Conservation (phyloP, 2,797 vertebrate genomes). For the Notoglanidium macrostoma region DNA sequence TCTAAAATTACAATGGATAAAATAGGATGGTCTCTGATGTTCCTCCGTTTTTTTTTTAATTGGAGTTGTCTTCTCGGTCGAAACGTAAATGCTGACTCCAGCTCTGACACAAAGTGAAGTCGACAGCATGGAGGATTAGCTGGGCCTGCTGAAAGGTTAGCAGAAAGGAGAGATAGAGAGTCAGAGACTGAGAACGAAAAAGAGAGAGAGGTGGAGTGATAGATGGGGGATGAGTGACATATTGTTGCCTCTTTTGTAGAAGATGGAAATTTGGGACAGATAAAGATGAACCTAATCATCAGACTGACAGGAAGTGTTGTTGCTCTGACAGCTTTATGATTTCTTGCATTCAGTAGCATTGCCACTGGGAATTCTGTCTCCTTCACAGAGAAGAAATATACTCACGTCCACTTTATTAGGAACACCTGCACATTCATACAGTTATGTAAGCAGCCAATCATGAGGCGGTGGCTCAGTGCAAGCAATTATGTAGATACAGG, state of each 20-base stretch:
- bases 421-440: background rate
- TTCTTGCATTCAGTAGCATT: slow-evolving; percentile 62
- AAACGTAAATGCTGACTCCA: slow-evolving; percentile 26
- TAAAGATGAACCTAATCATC: slow-evolving; percentile 68
- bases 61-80: slow-evolving; percentile 22
- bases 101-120: slow-evolving; percentile 40
- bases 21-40: background rate
- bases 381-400: background rate
- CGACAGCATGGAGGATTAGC: slow-evolving; percentile 44
- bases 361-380: slow-evolving; percentile 2
- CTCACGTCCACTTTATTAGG: background rate
- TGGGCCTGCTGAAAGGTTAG: slow-evolving; percentile 43
- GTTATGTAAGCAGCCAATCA: background rate
- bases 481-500: background rate
- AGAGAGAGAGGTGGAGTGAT: background rate
- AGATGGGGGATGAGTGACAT: slow-evolving; percentile 46
- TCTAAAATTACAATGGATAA: slow-evolving; percentile 4
- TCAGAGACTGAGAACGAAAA: background rate
- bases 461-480: background rate
- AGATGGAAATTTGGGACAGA: slow-evolving; percentile 66
- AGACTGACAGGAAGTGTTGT: slow-evolving; percentile 68
- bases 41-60: slow-evolving; percentile 24
- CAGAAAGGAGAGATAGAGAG: background rate
- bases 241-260: slow-evolving; percentile 65
- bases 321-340: slow-evolving; percentile 67